Conservation (phyloP, 1,140 invertebrate genomes). For the Contarinia nasturtii region DNA sequence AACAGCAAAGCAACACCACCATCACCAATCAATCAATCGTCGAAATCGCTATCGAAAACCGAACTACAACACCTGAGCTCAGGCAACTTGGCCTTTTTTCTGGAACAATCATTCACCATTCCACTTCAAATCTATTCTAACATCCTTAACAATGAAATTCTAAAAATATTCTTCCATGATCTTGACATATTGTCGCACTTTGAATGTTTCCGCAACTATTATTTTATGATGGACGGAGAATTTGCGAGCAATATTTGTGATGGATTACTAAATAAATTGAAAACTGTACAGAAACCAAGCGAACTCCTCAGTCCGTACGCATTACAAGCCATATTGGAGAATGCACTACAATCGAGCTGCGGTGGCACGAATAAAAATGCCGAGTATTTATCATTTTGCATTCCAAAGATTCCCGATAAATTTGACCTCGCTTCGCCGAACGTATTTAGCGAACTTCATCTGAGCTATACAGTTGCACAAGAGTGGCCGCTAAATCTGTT, state of each 20-base stretch:
- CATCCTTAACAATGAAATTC: constrained; percentile 45
- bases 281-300: constrained; percentile 34
- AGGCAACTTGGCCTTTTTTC: constrained; percentile 35
- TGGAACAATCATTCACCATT: constrained; percentile 43
- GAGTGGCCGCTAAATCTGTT: constrained; percentile 61
- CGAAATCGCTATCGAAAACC: neutral
- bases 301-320: constrained; percentile 45
- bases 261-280: constrained; percentile 41
- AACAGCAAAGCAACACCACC: neutral
- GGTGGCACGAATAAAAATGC: constrained; percentile 30
- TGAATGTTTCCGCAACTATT: constrained; percentile 46
- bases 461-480: constrained; percentile 46
- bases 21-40: neutral
- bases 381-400: constrained; percentile 34
- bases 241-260: constrained; percentile 47
- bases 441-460: constrained; percentile 37
- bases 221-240: constrained; percentile 56
- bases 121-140: constrained; percentile 44
- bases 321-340: constrained; percentile 42
- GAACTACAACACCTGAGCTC: constrained; percentile 23
- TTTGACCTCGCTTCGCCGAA: constrained; percentile 40
- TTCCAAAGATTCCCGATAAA: constrained; percentile 30
- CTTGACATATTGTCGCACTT: constrained; percentile 45
- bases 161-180: constrained; percentile 46
- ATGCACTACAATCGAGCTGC: constrained; percentile 26